These are phyloP conservation scores for Lamprologus callipterus DNA, from an alignment of 2,113 vertebrate species.

Conservation along the genomic window DNA sequence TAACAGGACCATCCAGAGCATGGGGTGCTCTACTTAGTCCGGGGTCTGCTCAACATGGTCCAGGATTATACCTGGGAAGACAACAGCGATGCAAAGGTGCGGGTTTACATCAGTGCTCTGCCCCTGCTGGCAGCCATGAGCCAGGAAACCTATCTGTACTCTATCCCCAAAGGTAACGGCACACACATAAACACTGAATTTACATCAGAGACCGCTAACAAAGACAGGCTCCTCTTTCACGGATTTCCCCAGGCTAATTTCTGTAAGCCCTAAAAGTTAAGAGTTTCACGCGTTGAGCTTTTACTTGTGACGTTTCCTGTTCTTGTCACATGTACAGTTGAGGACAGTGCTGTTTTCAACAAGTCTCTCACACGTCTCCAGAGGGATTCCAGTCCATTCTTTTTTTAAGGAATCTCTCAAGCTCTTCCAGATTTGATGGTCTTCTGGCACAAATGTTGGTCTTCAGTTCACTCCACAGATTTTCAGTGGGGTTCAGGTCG, in stretches of 20 bases:
- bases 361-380: neutral
- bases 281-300: neutral
- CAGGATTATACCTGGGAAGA: constrained; percentile 98
- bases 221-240: rapidly evolving
- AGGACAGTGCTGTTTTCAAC: neutral
- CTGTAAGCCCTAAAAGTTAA: neutral
- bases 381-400: neutral
- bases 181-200: neutral
- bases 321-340: neutral
- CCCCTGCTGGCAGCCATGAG: constrained; percentile 90
- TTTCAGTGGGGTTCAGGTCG: neutral
- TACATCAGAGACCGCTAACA: neutral
- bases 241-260: rapidly evolving
- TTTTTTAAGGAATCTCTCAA: neutral
- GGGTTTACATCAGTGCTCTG: constrained; percentile 84
- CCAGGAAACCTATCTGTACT: constrained; percentile 82
- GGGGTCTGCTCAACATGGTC: constrained; percentile 91
- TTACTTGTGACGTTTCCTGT: neutral
- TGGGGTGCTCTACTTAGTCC: constrained; percentile 88
- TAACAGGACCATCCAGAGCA: constrained; percentile 93
- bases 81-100: constrained; percentile 83
- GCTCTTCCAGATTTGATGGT: neutral
- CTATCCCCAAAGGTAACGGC: constrained; percentile 61
- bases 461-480: neutral
- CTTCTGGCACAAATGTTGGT: rapidly evolving